Percentiles rank a stretch among this genome's conserved stretches.
Evolutionary conservation across 2,113 vertebrate genomes (phyloP).

Genomic region (Apodemus sylvaticus): DNA sequence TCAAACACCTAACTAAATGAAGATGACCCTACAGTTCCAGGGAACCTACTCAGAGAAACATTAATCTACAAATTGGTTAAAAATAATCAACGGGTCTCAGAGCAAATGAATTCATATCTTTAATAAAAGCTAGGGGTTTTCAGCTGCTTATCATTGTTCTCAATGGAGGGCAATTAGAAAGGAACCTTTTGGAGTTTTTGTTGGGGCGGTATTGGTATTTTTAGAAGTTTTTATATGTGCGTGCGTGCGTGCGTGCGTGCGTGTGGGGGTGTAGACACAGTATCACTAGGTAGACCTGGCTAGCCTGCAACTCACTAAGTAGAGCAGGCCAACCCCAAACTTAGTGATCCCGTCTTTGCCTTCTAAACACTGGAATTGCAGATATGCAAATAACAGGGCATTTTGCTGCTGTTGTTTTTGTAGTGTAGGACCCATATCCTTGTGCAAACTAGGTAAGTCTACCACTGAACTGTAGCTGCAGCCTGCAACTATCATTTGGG

Average conservation of each 20-base stretch:
- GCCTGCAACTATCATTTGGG: background rate
- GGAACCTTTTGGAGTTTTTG: background rate
- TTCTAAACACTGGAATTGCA: background rate
- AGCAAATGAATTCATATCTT: background rate
- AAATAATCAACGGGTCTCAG: background rate
- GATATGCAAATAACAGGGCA: background rate
- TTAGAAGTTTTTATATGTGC: background rate
- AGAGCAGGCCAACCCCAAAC: background rate
- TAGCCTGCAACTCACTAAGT: background rate
- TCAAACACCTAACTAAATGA: background rate
- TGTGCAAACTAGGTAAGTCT: background rate
- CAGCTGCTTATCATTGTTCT: background rate
- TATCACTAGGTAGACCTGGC: background rate
- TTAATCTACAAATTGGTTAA: background rate
- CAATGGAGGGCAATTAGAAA: background rate
- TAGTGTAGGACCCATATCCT: fast-evolving
- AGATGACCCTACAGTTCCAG: background rate
- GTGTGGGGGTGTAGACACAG: background rate
- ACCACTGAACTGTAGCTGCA: background rate
- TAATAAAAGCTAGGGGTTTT: background rate
- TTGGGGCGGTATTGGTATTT: background rate
- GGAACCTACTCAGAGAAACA: background rate
- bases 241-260: background rate
- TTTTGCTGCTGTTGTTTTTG: background rate
- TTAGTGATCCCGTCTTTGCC: background rate